Base-by-base conservation (phyloP, 2,888 invertebrate genomes). In the Drosophila kanekoi region DNA sequence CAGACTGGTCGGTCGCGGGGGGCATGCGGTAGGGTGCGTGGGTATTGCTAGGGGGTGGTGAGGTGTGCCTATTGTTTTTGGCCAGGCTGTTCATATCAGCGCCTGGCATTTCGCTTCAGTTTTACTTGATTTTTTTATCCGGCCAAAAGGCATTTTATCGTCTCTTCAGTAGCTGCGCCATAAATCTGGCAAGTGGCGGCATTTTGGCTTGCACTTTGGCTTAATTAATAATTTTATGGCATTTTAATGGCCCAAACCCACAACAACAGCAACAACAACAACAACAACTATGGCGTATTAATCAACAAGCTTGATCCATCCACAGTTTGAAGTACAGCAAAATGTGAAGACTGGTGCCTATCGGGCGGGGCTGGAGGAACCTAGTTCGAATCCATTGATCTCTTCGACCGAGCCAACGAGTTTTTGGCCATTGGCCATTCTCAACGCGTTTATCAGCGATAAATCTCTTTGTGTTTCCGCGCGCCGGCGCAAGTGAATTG, bases 171-270 rank as follows among this genome's bases (percentile, higher is more conserved):
- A 20, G 35, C 20, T 61, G 67, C 57, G 64, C 64, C 65, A 87
- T 83, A 89, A 89, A 89, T 84, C 81, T 76, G 79, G 76, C 73
- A 78, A 89, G 87, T 87, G 70, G 77, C 80, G 69, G 54, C 54
- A 44, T 54, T 62, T 80, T 73, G 66, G 73, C 69, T 76, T 76
- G 78, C 70, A 82, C 82, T 84, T 76, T 47, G 63, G 86, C 66
- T 85, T 89, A 88, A 84, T 87, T 87, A 87, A 89, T 88, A 89
- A 88, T 88, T 90, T 88, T 82, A 90, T 88, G 69, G 88, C 81
- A 79, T 88, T 88, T 90, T 88, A 89, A 88, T 88, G 87, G 89
- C 57, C 69, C 41, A 28, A 28, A 28, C 40, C 40, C 16, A 9
- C 40, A 54, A 62, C 64, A 65, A 47, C 47, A 60, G 14, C 52